These are phyloP conservation scores for Argyresthia goedartella DNA, from an alignment of 2,888 invertebrate genomes.

Conservation along the genomic window DNA sequence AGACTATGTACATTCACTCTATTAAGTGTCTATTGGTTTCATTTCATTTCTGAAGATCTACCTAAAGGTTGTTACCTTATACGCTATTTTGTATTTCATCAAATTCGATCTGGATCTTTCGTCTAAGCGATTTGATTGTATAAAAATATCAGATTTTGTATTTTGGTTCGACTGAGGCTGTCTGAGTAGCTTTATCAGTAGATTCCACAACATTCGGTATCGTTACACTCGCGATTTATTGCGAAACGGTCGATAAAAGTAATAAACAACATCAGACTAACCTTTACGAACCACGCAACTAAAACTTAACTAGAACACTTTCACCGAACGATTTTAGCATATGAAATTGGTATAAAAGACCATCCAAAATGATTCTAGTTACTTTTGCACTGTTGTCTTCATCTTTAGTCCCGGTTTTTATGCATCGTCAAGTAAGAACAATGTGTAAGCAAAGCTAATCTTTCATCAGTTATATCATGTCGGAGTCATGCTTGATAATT, in stretches of 20 bases:
- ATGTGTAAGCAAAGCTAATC: not conserved
- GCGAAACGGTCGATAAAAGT: not conserved
- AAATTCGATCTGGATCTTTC: no score
- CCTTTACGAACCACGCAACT: not conserved
- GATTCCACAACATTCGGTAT: not conserved
- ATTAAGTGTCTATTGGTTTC: no score
- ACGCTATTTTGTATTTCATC: no score
- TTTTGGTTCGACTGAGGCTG: no score
- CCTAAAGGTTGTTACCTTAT: no score
- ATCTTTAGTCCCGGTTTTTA: not conserved
- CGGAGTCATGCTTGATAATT: constrained; percentile 1
- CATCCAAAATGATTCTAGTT: no score
- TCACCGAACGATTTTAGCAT: not conserved
- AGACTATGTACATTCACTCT: not conserved
- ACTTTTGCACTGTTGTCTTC: no score
- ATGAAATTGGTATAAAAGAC: no score
- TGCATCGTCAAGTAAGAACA: not conserved
- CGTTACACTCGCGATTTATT: not conserved
- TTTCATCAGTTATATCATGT: not conserved
- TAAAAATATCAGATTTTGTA: no score
- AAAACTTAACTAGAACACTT: not conserved
- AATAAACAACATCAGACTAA: not conserved
- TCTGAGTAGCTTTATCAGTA: not conserved
- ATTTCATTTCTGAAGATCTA: no score
- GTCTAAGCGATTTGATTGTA: no score